Evolutionary conservation across 2,797 vertebrate genomes (phyloP).

Genomic region (Fundulus diaphanus): DNA sequence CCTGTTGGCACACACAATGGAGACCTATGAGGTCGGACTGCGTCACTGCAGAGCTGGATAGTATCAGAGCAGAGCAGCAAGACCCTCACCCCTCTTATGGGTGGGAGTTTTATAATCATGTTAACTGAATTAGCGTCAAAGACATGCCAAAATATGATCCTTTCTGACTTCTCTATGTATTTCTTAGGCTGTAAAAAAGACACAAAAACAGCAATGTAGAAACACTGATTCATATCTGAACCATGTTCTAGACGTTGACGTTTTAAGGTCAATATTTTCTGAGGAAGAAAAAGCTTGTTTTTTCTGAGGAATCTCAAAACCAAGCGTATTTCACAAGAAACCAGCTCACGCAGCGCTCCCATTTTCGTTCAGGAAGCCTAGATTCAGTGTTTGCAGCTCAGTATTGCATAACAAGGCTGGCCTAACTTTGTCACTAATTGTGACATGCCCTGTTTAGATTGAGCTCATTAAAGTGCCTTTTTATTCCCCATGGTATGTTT

Average conservation of each 20-base stretch:
- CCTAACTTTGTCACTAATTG: conserved; percentile 49
- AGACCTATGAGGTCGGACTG: conserved; percentile 44
- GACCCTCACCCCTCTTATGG: conserved; percentile 26
- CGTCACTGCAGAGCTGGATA: conserved; percentile 65
- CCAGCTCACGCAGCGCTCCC: not conserved
- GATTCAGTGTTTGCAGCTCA: conserved; percentile 44
- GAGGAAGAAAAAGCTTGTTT: conserved; percentile 11
- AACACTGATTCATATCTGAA: not conserved
- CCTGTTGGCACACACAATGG: conserved; percentile 38
- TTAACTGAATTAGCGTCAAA: conserved; percentile 31
- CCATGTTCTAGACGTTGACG: conserved; percentile 14
- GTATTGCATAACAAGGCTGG: conserved; percentile 28
- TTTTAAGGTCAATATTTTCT: conserved; percentile 27
- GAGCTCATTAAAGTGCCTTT: conserved; percentile 64
- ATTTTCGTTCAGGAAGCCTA: not conserved
- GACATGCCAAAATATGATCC: conserved; percentile 8
- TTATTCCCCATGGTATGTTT: conserved; percentile 63
- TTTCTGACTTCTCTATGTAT: conserved; percentile 19
- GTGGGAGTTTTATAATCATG: conserved; percentile 23
- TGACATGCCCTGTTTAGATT: conserved; percentile 60
- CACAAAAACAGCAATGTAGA: conserved; percentile 4
- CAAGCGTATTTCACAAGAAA: conserved; percentile 8
- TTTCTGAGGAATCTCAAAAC: not conserved
- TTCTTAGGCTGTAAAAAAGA: conserved; percentile 9
- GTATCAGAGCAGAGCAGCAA: conserved; percentile 46